phyloP scores from a whole-genome alignment of 2,888 invertebrate genomes.

The Clostera curtula region DNA sequence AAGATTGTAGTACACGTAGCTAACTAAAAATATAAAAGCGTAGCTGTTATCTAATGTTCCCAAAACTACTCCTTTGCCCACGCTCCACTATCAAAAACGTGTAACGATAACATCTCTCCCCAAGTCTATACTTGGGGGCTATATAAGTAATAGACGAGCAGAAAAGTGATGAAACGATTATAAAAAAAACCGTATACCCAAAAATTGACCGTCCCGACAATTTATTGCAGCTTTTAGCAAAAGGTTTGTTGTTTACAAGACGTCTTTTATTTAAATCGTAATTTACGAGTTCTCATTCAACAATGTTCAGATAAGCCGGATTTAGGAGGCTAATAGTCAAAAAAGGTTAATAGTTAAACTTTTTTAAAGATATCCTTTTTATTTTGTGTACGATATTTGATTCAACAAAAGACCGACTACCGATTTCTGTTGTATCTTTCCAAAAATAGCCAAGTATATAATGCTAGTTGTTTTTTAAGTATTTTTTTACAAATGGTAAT shows the following conservation, averaged over 20 bases:
- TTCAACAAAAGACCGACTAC: no score
- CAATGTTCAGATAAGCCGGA: constrained; percentile 53
- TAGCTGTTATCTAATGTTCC: constrained; percentile 5
- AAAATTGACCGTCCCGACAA: constrained; percentile 40
- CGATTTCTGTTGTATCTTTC: no score
- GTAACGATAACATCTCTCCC: constrained; percentile 24
- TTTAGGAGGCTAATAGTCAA: constrained; percentile 35
- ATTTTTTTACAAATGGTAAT: no score
- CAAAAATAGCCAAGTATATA: no score
- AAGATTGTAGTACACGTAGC: no score
- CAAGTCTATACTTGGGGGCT: constrained; percentile 25
- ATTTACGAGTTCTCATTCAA: constrained; percentile 59
- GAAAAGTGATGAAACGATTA: constrained; percentile 34
- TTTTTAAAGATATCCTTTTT: no score
- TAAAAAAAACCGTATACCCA: constrained; percentile 20
- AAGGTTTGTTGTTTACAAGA: constrained; percentile 69
- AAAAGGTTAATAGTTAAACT: constrained; percentile 16
- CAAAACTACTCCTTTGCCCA: constrained; percentile 11
- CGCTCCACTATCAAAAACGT: constrained; percentile 10
- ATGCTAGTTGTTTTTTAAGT: no score
- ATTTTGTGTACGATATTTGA: no score
- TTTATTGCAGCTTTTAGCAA: constrained; percentile 68
- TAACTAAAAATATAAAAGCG: background rate
- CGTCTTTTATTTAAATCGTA: constrained; percentile 66
- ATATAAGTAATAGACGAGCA: constrained; percentile 32